Conservation (phyloP, 1,140 invertebrate species). For the Drosophila novamexicana region DNA sequence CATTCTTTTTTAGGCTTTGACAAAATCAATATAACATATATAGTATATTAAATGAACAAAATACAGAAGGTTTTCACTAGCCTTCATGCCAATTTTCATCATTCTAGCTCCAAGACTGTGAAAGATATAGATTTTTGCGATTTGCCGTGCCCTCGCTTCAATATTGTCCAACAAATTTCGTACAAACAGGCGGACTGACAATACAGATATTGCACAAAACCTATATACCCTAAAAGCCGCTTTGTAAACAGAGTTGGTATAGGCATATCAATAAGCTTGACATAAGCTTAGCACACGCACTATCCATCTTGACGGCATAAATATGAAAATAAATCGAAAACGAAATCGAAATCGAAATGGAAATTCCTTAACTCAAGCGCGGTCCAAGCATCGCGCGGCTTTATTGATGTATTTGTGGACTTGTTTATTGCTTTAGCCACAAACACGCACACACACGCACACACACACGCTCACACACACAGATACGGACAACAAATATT, state of each 20-base stretch:
- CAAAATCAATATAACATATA: too few relatives aligned
- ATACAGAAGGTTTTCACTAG: too few relatives aligned
- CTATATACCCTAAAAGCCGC: too few relatives aligned
- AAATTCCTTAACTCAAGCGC: slow-evolving; percentile 12
- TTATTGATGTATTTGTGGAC: slow-evolving; percentile 47
- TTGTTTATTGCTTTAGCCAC: slow-evolving; percentile 41
- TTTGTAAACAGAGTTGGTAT: neutral
- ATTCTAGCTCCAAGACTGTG: too few relatives aligned
- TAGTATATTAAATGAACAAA: too few relatives aligned
- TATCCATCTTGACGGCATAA: slow-evolving; percentile 61
- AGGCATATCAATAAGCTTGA: slow-evolving; percentile 42
- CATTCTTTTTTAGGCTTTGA: too few relatives aligned
- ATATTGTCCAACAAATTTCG: too few relatives aligned
- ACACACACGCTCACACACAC: too few relatives aligned
- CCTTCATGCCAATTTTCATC: too few relatives aligned
- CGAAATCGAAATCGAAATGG: slow-evolving; percentile 13
- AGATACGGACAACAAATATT: slow-evolving; percentile 3
- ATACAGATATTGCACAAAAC: neutral
- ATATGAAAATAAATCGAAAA: slow-evolving; percentile 51
- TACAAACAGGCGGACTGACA: neutral
- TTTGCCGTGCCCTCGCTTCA: too few relatives aligned
- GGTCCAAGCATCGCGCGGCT: slow-evolving; percentile 7
- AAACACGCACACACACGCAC: too few relatives aligned
- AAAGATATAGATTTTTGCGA: too few relatives aligned
- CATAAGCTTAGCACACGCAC: slow-evolving; percentile 23